A percentile compares a stretch with the other conserved stretches of the same genome.
phyloP scores from a whole-genome alignment of 2,797 vertebrate species.

The Premnoplex brunnescens region DNA sequence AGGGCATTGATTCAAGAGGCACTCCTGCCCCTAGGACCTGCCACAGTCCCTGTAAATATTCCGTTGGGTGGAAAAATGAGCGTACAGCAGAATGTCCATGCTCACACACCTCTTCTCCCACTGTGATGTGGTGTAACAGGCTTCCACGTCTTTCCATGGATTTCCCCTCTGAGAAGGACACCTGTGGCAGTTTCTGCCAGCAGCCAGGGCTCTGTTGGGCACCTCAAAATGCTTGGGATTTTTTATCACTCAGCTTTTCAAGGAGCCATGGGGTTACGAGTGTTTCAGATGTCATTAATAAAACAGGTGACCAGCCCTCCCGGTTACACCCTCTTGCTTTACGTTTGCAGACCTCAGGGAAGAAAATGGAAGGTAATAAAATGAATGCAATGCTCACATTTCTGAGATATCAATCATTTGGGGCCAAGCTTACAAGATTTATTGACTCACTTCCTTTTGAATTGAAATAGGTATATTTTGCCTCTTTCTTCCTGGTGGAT shows the following conservation, averaged over 20 bases:
- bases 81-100: fast-evolving
- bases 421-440: neutral
- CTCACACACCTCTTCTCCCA: neutral
- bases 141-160: neutral
- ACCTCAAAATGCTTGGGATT: neutral
- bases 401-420: neutral
- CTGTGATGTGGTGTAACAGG: fast-evolving
- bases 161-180: neutral
- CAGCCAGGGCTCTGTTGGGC: neutral
- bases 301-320: neutral
- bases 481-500: neutral
- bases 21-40: neutral
- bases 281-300: neutral
- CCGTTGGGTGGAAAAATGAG: neutral
- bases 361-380: neutral
- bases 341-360: neutral
- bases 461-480: neutral
- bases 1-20: neutral
- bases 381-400: neutral
- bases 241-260: neutral
- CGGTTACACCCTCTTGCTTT: neutral
- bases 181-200: neutral
- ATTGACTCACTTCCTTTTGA: neutral
- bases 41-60: neutral
- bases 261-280: neutral